Percentiles rank a stretch among this genome's conserved stretches.
Conservation (phyloP, 2,113 vertebrate species). For the Hippotragus niger region DNA sequence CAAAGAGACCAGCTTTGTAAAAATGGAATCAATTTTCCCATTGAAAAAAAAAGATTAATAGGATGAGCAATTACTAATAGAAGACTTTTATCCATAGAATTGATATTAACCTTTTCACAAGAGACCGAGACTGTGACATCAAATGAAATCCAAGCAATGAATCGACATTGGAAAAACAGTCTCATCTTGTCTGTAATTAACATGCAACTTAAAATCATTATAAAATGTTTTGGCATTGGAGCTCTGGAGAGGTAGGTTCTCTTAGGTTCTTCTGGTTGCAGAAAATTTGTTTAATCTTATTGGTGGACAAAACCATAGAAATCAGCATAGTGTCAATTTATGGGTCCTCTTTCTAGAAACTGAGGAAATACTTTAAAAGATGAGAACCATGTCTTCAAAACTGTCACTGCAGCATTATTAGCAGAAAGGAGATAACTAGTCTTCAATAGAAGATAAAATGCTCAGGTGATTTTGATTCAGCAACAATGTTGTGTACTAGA, state of each 20-base stretch:
- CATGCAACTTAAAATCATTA: neutral
- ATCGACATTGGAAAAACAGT: neutral
- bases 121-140: neutral
- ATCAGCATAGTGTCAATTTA: neutral
- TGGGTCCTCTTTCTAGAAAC: neutral
- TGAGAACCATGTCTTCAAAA: neutral
- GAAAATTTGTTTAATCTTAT: neutral
- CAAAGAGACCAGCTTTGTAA: neutral
- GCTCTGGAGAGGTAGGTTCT: neutral
- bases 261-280: neutral
- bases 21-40: neutral
- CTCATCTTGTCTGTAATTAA: neutral
- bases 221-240: neutral
- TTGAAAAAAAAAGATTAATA: neutral
- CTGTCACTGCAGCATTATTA: neutral
- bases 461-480: neutral
- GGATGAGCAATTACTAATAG: neutral
- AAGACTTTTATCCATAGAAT: neutral
- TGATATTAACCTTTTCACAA: neutral
- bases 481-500: neutral
- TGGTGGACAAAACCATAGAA: neutral
- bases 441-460: neutral
- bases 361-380: constrained; percentile 24
- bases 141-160: neutral
- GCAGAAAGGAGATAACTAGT: neutral